Evolutionary conservation across 2,888 invertebrate species (phyloP).

Genomic region (Sipunculus nudus): DNA sequence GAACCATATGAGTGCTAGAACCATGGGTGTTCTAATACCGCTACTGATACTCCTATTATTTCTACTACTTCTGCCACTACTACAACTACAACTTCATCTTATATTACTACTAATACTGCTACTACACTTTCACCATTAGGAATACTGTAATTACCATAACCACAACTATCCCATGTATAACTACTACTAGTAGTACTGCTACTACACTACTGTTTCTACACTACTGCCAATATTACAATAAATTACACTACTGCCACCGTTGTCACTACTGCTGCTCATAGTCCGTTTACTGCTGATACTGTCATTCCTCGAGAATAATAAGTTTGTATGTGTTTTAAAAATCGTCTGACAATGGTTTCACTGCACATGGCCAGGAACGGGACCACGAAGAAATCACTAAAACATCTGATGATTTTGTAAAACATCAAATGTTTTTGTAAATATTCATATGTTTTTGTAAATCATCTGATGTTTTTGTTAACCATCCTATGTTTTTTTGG

Average conservation of each 20-base stretch:
- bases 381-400: no score
- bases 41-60: constrained; percentile 9
- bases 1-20: no score
- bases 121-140: neutral
- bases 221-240: constrained; percentile 22
- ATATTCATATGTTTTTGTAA: no score
- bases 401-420: no score
- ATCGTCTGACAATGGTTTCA: no score
- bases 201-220: constrained; percentile 6
- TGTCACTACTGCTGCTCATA: constrained; percentile 35
- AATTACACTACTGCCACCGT: constrained; percentile 33
- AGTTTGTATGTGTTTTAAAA: no score
- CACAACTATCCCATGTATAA: constrained; percentile 26
- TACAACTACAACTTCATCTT: constrained; percentile 24
- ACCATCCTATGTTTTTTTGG: no score
- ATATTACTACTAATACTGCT: constrained; percentile 30
- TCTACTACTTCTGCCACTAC: constrained; percentile 3
- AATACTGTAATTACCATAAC: constrained; percentile 19
- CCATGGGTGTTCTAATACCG: constrained; percentile 3
- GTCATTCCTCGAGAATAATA: no score
- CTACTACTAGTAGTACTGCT: constrained; percentile 28
- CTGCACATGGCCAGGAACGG: no score
- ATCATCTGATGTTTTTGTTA: no score
- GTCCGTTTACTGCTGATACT: constrained; percentile 21
- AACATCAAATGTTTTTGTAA: no score